Evolutionary conservation across 2,797 vertebrate species (phyloP).

Genomic region (Premnoplex brunnescens): DNA sequence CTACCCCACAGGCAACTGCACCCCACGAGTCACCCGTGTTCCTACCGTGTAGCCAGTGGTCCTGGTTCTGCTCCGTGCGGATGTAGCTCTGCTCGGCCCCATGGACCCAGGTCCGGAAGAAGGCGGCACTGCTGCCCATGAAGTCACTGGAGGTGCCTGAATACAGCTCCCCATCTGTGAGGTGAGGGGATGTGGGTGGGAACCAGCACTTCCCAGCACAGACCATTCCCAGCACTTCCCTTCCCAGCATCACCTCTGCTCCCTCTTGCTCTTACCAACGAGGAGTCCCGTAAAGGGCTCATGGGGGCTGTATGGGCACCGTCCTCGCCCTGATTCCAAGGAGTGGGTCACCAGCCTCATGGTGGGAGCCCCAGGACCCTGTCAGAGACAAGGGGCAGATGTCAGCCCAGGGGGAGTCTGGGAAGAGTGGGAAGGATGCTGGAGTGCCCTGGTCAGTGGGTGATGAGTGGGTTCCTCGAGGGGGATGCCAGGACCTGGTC

Average conservation of each 20-base stretch:
- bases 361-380: not conserved
- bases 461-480: rapidly evolving
- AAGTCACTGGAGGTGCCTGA: slow-evolving; percentile 87
- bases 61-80: slow-evolving; percentile 85
- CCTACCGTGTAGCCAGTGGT: slow-evolving; percentile 87
- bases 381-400: not conserved
- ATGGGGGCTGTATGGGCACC: slow-evolving; percentile 86
- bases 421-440: not conserved
- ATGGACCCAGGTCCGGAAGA: slow-evolving; percentile 80
- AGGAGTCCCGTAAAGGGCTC: slow-evolving; percentile 81
- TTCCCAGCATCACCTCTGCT: not conserved
- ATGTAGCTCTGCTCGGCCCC: slow-evolving; percentile 79
- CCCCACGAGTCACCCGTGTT: rapidly evolving
- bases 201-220: not conserved
- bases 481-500: not conserved
- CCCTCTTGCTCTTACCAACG: slow-evolving; percentile 3
- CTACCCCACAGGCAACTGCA: rapidly evolving
- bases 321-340: slow-evolving; percentile 83
- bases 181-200: not conserved
- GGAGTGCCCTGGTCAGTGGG: not conserved
- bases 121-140: slow-evolving; percentile 85
- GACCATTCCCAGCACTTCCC: not conserved
- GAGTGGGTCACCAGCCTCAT: slow-evolving; percentile 66
- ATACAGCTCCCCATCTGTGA: slow-evolving; percentile 83
- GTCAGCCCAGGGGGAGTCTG: not conserved